A percentile compares a stretch with the other conserved stretches of the same genome.
phyloP scores from a whole-genome alignment of 53 echinoderm and acorn worm genomes.

The Apostichopus leukothele region DNA sequence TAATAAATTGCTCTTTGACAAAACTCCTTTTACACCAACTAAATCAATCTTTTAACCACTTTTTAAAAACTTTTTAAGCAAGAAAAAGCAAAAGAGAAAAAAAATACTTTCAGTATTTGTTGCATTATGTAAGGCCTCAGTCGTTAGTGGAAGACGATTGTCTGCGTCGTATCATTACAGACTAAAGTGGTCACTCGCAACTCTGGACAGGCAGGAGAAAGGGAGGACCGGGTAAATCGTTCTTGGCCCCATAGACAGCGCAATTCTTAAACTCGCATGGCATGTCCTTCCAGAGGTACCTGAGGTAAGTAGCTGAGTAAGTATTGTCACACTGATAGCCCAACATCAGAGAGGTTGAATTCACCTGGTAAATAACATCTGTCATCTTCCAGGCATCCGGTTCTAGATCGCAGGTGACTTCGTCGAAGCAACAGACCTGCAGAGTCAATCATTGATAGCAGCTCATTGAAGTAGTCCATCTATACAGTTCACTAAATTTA shows the following conservation, averaged over 20 bases:
- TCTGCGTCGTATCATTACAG: not conserved
- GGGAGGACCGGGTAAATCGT: slow-evolving; percentile 72
- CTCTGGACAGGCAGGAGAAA: slow-evolving; percentile 36
- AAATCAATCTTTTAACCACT: no score
- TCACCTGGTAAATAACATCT: slow-evolving; percentile 33
- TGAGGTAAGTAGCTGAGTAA: slow-evolving; percentile 39
- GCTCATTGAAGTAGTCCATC: no score
- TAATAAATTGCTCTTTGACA: no score
- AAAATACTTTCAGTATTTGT: no score
- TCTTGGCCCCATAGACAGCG: slow-evolving; percentile 67
- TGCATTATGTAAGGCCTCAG: no score
- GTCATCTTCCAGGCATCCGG: slow-evolving; percentile 59
- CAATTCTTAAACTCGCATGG: slow-evolving; percentile 86
- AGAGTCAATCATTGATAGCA: no score
- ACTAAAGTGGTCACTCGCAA: not conserved
- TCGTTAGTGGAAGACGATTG: no score
- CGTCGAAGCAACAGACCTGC: slow-evolving; percentile 57
- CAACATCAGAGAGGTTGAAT: slow-evolving; percentile 50
- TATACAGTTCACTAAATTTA: no score
- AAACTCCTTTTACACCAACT: no score
- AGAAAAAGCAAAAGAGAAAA: no score
- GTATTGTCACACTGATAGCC: slow-evolving; percentile 52
- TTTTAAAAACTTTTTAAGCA: no score
- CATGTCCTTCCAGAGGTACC: slow-evolving; percentile 78
- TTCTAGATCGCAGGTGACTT: slow-evolving; percentile 24